A percentile compares a stretch with the other conserved stretches of the same genome.
phyloP scores from a whole-genome alignment of 2,888 invertebrate species.

The Ryuthela nishihirai region DNA sequence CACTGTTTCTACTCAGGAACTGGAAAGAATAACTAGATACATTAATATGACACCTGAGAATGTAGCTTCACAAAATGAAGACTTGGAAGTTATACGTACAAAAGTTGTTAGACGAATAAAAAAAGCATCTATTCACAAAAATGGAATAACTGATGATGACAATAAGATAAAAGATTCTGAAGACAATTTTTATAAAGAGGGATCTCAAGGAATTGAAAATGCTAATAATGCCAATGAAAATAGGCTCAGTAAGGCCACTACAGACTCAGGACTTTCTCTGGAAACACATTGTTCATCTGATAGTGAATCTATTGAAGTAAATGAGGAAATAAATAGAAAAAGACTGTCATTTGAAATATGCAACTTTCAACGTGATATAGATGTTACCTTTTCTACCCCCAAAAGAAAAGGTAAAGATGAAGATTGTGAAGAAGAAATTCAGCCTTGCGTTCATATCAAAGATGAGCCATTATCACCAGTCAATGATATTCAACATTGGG shows the following conservation, averaged over 20 bases:
- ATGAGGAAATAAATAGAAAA: conserved; percentile 1
- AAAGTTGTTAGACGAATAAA: conserved; percentile 30
- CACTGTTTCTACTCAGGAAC: conserved; percentile 1
- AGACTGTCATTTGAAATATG: conserved; percentile 31
- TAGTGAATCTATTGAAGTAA: conserved; percentile 11
- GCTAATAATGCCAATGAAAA: conserved; percentile 10
- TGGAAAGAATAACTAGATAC: conserved; percentile 23
- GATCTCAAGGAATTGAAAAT: neutral
- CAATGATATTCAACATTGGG: conserved; percentile 9
- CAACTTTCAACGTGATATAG: conserved; percentile 22
- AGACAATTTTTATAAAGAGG: too few relatives aligned
- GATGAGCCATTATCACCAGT: neutral
- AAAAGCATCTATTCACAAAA: conserved; percentile 7
- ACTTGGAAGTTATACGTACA: conserved; percentile 29
- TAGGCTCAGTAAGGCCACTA: conserved; percentile 29
- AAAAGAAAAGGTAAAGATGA: conserved; percentile 32
- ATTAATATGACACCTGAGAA: conserved; percentile 23
- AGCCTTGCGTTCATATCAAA: neutral
- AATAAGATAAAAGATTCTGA: too few relatives aligned
- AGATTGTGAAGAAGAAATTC: neutral
- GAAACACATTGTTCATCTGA: conserved; percentile 26
- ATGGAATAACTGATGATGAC: too few relatives aligned
- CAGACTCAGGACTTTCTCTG: conserved; percentile 28
- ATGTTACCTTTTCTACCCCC: conserved; percentile 25
- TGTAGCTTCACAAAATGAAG: conserved; percentile 2